phyloP scores from a whole-genome alignment of 2,888 invertebrate genomes.

The Agrilus biguttatus region DNA sequence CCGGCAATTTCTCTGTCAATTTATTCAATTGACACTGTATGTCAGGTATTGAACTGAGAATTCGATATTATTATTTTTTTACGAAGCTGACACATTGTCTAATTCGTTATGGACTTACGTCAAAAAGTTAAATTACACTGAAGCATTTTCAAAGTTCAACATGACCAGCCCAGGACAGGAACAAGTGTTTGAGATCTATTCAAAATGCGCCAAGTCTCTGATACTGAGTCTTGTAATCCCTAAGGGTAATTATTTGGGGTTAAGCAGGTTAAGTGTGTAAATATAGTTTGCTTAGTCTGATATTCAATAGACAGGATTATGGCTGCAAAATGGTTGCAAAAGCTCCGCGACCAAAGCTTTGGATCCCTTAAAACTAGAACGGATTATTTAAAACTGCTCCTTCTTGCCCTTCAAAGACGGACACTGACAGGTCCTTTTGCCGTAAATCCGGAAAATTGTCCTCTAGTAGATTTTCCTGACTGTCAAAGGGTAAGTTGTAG shows the following conservation, averaged over 20 bases:
- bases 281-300: not conserved
- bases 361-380: conserved; percentile 22
- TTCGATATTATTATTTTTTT: too few species aligned
- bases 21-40: too few species aligned
- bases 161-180: conserved; percentile 2
- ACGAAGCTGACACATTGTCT: too few species aligned
- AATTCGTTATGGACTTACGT: too few species aligned
- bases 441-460: conserved; percentile 23
- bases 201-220: conserved; percentile 30
- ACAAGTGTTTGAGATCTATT: conserved; percentile 28
- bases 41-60: too few species aligned
- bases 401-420: conserved; percentile 30
- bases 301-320: conserved; percentile 24
- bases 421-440: conserved; percentile 29
- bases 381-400: conserved; percentile 31
- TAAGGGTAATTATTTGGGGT: conserved; percentile 20
- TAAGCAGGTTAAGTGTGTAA: not conserved
- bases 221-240: conserved; percentile 27
- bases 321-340: conserved; percentile 33
- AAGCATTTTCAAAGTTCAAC: too few species aligned
- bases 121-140: too few species aligned
- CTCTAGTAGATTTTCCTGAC: conserved; percentile 22
- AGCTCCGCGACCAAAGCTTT: conserved; percentile 19
- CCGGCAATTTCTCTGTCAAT: too few species aligned
- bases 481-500: conserved; percentile 14